Conservation (phyloP, 2,888 invertebrate genomes). For the Tipula confusa region DNA sequence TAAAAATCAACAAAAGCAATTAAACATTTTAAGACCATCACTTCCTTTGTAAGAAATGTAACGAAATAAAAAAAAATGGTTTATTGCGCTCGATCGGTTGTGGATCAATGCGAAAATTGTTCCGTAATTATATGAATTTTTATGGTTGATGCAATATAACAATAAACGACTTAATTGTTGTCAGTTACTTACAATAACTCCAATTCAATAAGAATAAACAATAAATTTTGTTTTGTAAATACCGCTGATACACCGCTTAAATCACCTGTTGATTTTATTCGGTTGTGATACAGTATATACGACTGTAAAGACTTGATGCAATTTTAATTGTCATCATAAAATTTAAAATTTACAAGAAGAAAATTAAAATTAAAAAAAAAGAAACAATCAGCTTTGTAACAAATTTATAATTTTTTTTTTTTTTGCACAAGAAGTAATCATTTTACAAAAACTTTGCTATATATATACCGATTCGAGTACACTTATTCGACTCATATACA, state of each 20-base stretch:
- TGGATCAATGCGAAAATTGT: not conserved
- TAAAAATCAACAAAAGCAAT: no score
- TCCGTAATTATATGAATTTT: not conserved
- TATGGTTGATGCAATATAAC: not conserved
- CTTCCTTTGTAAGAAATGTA: not conserved
- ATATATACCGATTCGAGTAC: not conserved
- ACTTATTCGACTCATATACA: not conserved
- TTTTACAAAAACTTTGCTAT: not conserved
- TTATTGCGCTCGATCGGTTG: not conserved
- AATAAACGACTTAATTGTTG: not conserved
- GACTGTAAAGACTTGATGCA: not conserved
- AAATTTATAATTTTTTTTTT: not conserved
- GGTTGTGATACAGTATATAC: not conserved
- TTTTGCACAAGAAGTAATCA: not conserved
- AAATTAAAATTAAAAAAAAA: no score
- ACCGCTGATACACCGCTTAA: not conserved
- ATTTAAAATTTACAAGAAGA: not conserved
- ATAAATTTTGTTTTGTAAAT: not conserved
- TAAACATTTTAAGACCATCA: not conserved
- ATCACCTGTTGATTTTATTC: not conserved
- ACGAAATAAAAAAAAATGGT: not conserved
- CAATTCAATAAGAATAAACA: not conserved
- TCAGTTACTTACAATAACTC: not conserved
- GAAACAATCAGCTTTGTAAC: not conserved
- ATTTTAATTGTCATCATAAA: not conserved